phyloP scores from a whole-genome alignment of 2,113 vertebrate genomes.

The Clarias gariepinus region DNA sequence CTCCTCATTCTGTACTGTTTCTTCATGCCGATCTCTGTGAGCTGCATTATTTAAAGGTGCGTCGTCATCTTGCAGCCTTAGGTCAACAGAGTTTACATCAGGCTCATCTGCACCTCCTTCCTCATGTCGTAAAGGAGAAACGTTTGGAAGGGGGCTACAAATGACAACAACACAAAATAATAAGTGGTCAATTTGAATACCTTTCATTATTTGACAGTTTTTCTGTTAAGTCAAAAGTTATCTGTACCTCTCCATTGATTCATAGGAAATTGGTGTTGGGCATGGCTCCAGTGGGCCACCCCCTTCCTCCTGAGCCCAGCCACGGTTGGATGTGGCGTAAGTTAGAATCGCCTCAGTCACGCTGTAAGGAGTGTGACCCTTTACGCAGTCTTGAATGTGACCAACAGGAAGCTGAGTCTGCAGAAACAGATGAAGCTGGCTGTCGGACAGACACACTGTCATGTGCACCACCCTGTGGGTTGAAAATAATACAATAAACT shows the following conservation, averaged over 20 bases:
- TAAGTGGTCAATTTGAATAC: not conserved
- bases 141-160: conserved; percentile 68
- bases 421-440: conserved; percentile 94
- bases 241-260: conserved; percentile 73
- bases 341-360: conserved; percentile 89
- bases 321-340: conserved; percentile 86
- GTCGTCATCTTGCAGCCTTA: conserved; percentile 22
- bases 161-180: not conserved
- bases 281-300: conserved; percentile 58
- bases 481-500: conserved; percentile 26
- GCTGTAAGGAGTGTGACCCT: conserved; percentile 79
- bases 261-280: conserved; percentile 65
- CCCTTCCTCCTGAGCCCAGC: conserved; percentile 81
- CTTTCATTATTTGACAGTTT: not conserved
- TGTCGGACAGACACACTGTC: conserved; percentile 93
- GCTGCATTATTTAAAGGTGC: conserved; percentile 33
- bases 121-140: conserved; percentile 51
- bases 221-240: not conserved
- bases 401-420: conserved; percentile 90
- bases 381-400: conserved; percentile 89
- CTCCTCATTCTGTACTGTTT: conserved; percentile 46
- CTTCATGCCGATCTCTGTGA: conserved; percentile 44
- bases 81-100: conserved; percentile 20
- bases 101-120: conserved; percentile 22
- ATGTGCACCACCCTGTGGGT: conserved; percentile 85